These are phyloP conservation scores for Xiphophorus maculatus DNA, from an alignment of 2,113 vertebrate genomes.

Conservation along the genomic window DNA sequence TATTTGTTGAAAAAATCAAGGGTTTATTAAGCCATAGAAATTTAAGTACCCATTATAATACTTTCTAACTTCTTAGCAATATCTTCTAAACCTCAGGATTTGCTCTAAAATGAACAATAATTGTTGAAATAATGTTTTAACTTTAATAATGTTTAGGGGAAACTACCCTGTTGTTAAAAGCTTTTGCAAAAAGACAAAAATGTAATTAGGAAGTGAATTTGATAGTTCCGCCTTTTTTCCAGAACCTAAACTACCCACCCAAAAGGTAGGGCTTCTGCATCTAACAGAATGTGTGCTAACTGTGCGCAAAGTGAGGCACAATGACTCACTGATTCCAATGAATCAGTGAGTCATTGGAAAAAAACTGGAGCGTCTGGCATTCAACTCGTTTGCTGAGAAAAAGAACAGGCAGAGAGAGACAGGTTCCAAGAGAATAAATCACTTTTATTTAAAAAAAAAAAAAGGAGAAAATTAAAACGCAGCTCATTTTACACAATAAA, in stretches of 20 bases:
- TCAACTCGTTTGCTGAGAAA: neutral
- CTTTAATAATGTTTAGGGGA: too few species aligned
- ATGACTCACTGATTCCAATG: too few species aligned
- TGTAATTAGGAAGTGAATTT: neutral
- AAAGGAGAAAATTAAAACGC: conserved; percentile 70
- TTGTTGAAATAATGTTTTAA: neutral
- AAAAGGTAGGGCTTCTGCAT: neutral
- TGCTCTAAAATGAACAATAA: neutral
- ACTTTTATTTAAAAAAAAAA: conserved; percentile 54
- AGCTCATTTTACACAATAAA: conserved; percentile 65
- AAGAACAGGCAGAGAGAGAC: neutral
- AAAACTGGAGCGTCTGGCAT: neutral
- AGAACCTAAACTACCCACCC: neutral
- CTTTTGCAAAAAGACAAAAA: neutral
- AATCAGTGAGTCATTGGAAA: neutral
- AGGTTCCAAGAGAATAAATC: conserved; percentile 25
- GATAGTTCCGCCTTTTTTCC: neutral
- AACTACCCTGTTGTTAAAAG: neutral
- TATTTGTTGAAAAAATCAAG: too few species aligned
- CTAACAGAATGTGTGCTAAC: neutral
- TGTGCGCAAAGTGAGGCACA: neutral
- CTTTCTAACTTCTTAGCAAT: neutral
- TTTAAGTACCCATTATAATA: neutral
- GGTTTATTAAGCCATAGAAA: too few species aligned
- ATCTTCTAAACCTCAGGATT: neutral